Evolutionary conservation across 2,113 vertebrate genomes (phyloP).

Genomic region (Petroica traversi): DNA sequence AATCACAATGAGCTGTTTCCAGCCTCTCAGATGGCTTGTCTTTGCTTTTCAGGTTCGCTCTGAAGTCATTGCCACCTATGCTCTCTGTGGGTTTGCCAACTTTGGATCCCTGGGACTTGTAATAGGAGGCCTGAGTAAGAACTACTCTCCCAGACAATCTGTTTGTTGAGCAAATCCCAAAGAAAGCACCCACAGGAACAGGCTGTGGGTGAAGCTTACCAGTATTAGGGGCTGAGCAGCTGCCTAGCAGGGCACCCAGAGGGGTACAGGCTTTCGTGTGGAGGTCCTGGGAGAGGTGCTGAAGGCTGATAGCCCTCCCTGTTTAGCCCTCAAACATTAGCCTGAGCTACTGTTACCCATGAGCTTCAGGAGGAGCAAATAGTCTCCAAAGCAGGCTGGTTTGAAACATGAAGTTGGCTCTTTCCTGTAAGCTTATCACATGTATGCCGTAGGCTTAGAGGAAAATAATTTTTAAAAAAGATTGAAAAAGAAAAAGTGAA

Average conservation of each 20-base stretch:
- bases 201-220: neutral
- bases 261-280: fast-evolving
- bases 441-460: neutral
- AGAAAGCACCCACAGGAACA: neutral
- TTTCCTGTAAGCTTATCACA: neutral
- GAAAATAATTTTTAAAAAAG: fast-evolving
- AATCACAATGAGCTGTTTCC: neutral
- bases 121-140: conserved; percentile 83
- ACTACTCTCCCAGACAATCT: neutral
- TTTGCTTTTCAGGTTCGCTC: conserved; percentile 80
- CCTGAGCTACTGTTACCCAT: neutral
- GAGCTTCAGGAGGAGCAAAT: neutral
- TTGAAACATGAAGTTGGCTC: neutral
- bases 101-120: conserved; percentile 82
- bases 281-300: neutral
- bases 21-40: neutral
- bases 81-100: conserved; percentile 90
- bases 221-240: neutral
- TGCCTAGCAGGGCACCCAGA: neutral
- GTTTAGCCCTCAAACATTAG: neutral
- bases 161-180: neutral
- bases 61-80: conserved; percentile 87
- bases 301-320: neutral
- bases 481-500: neutral
- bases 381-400: neutral